Base-by-base conservation (phyloP, 2,113 vertebrate genomes). In the Sylvilagus bachmani region DNA sequence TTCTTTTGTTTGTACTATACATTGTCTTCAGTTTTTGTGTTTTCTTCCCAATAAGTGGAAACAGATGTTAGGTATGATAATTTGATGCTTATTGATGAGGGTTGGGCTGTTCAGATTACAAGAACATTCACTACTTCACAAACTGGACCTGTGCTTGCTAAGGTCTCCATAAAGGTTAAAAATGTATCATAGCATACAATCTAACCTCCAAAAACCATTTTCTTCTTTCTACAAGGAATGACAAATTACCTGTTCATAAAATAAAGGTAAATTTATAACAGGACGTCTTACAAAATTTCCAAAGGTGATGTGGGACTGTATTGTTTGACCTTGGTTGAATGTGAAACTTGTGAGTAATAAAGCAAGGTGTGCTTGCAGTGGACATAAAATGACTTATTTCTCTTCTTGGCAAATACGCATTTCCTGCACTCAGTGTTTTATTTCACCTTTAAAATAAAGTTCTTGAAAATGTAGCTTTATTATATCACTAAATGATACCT, bases 401-500 rank as follows among this genome's bases (percentile, higher is more conserved):
- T 96, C 58, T 92, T 92, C 89, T 97, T 86, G 74, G 27, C 66
- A 97, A 96, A 90, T 69, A 95, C 66, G 86, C 49, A 93, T 93
- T 92, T 92, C 49, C 61, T 83, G 61, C 33, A 5, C 33, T 82
- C 70, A 49, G 27, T 36, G 14, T 38, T 90, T 95, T 95, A 82
- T 91, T 92, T 38, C 17, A 83, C 27, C 49, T 88, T 79, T 80
- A 89, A 92, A 94, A 44, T 74, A 81, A 86, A 96, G 31, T 83
- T 94, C 66, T 93, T 96, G 84, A 93, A 93, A 96, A 71, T 92
- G 14, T 75, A 84, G 69, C 58, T 93, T 17, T 69, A 84, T 49
- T 58, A 88, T 86, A n/a, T 2, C 36, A 66, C 44, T 86, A 95
- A 88, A 62, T 83, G 58, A 83, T 83, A 81, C 78, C 58, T 70